Evolutionary conservation across 2,113 vertebrate species (phyloP).

Genomic region (Chamaea fasciata): DNA sequence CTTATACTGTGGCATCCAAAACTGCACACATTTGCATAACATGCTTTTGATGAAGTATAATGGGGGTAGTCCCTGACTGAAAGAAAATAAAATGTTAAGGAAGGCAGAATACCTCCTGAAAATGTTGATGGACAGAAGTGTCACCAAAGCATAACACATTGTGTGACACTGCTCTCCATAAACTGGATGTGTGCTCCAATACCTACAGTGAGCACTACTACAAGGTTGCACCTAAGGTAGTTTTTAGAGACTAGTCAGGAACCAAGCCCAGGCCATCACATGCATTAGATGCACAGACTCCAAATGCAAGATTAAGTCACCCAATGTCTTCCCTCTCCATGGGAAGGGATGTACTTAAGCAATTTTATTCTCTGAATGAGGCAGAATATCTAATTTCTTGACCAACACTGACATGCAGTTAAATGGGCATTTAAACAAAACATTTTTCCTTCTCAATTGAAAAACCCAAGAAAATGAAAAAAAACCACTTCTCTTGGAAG

Average conservation of each 20-base stretch:
- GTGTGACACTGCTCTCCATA: not conserved
- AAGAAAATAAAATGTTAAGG: not conserved
- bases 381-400: not conserved
- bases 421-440: not conserved
- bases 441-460: not conserved
- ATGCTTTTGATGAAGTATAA: not conserved
- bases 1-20: not conserved
- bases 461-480: not conserved
- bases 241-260: not conserved
- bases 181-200: not conserved
- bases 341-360: not conserved
- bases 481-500: not conserved
- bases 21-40: not conserved
- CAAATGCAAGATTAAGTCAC: not conserved
- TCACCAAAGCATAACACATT: accelerated
- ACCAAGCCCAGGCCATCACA: not conserved
- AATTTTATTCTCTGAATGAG: not conserved
- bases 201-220: not conserved
- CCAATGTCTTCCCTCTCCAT: not conserved
- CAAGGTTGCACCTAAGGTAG: not conserved
- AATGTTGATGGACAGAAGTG: accelerated
- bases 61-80: not conserved
- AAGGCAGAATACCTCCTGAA: not conserved
- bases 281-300: not conserved
- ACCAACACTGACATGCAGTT: not conserved